These are phyloP conservation scores for Actias luna DNA, from an alignment of 2,888 invertebrate species.

Conservation along the genomic window DNA sequence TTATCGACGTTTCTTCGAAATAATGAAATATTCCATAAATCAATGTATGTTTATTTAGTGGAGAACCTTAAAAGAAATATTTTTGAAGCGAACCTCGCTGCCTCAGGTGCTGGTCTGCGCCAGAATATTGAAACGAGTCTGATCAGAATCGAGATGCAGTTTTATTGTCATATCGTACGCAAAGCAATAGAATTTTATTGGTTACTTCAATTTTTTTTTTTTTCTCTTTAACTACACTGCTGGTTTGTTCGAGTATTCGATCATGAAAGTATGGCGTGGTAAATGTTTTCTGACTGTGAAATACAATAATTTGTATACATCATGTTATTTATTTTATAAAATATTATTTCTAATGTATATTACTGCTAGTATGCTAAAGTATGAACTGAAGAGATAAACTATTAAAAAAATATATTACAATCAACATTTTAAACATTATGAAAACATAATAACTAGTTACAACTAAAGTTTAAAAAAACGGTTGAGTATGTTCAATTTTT, in stretches of 20 bases:
- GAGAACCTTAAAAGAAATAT: slow-evolving; percentile 71
- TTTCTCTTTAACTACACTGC: neutral
- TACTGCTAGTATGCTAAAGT: neutral
- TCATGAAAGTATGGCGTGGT: slow-evolving; percentile 3
- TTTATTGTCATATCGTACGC: slow-evolving; percentile 71
- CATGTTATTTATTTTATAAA: neutral
- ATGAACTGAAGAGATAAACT: neutral
- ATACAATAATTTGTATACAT: neutral
- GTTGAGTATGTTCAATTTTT: too few species aligned
- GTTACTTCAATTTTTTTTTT: slow-evolving; percentile 44
- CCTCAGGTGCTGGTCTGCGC: slow-evolving; percentile 72
- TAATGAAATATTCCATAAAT: slow-evolving; percentile 13
- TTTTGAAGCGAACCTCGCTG: slow-evolving; percentile 60
- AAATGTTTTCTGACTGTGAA: neutral
- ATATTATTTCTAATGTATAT: neutral
- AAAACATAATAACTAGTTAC: too few species aligned
- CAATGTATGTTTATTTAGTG: slow-evolving; percentile 53
- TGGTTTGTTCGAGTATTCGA: slow-evolving; percentile 21
- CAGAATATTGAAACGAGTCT: slow-evolving; percentile 76
- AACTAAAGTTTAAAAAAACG: too few species aligned
- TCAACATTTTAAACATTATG: too few species aligned
- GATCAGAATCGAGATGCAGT: slow-evolving; percentile 79
- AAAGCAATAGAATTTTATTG: slow-evolving; percentile 64
- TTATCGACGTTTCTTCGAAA: slow-evolving; percentile 28
- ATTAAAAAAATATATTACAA: too few species aligned